Conservation (phyloP, 1,140 invertebrate species). For the Prorops nasuta region DNA sequence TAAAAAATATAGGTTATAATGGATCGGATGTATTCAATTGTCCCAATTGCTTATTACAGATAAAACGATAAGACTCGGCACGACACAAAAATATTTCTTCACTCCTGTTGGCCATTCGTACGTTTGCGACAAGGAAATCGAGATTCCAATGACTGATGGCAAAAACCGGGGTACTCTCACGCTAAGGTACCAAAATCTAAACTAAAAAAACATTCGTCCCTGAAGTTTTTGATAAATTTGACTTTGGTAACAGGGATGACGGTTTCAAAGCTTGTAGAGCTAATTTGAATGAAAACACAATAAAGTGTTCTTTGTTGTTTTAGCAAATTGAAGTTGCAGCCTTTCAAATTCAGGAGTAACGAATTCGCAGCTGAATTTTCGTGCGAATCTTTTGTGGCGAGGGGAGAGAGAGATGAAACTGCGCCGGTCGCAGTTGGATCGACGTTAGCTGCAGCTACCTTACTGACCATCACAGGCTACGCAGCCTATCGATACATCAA, state of each 20-base stretch:
- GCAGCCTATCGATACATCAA: constrained; percentile 85
- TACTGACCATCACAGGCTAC: constrained; percentile 79
- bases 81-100: constrained; percentile 66
- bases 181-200: constrained; percentile 34
- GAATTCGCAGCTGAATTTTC: constrained; percentile 63
- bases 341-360: constrained; percentile 66
- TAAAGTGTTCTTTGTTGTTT: constrained; percentile 17
- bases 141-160: constrained; percentile 43
- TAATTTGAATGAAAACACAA: neutral
- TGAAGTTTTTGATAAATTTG: too few relatives aligned
- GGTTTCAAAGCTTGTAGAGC: neutral
- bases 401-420: constrained; percentile 70
- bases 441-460: constrained; percentile 76
- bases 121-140: constrained; percentile 69
- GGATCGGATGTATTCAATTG: neutral
- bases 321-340: constrained; percentile 61
- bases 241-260: too few relatives aligned
- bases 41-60: constrained; percentile 35
- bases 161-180: constrained; percentile 42
- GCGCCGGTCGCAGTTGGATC: constrained; percentile 85
- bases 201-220: too few relatives aligned
- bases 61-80: constrained; percentile 59
- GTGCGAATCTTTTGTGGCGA: constrained; percentile 52
- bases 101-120: constrained; percentile 85
- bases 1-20: neutral